Percentiles rank a stretch among this genome's conserved stretches.
These are phyloP conservation scores for Petrolisthes cinctipes DNA, from an alignment of 2,888 invertebrate species.

Conservation along the genomic window DNA sequence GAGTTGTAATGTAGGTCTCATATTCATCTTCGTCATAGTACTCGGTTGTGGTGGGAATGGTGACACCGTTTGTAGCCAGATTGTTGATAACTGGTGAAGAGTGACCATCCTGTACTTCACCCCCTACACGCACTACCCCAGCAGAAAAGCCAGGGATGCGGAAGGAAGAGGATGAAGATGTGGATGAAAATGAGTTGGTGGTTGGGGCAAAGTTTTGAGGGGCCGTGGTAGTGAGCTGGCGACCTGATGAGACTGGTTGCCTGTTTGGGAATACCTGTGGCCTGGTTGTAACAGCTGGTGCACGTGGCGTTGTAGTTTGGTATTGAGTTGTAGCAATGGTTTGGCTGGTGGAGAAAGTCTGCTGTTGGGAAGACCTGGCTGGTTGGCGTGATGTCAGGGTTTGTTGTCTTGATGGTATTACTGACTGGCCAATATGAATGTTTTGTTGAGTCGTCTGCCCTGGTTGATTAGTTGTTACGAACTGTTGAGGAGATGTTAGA, in stretches of 20 bases:
- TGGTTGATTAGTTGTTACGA: neutral
- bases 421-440: neutral
- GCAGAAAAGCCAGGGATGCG: slow-evolving; percentile 43
- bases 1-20: slow-evolving; percentile 9
- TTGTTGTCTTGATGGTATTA: neutral
- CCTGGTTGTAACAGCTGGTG: neutral
- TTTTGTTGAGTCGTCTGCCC: neutral
- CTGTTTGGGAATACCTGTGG: slow-evolving; percentile 11
- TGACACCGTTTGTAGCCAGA: neutral
- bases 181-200: neutral
- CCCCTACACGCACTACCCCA: slow-evolving; percentile 10
- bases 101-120: neutral
- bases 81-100: neutral
- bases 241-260: neutral
- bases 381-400: neutral
- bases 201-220: neutral
- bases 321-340: neutral
- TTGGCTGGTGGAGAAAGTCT: slow-evolving; percentile 13
- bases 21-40: slow-evolving; percentile 10
- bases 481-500: neutral
- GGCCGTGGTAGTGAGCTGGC: neutral
- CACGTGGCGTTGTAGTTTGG: neutral
- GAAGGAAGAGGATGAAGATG: neutral
- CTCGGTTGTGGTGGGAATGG: slow-evolving; percentile 5
- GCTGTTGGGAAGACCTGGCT: neutral